Evolutionary conservation across 2,113 vertebrate genomes (phyloP), one percentile per base, ranked within the genome.

Genomic region (Halcyon senegalensis): DNA sequence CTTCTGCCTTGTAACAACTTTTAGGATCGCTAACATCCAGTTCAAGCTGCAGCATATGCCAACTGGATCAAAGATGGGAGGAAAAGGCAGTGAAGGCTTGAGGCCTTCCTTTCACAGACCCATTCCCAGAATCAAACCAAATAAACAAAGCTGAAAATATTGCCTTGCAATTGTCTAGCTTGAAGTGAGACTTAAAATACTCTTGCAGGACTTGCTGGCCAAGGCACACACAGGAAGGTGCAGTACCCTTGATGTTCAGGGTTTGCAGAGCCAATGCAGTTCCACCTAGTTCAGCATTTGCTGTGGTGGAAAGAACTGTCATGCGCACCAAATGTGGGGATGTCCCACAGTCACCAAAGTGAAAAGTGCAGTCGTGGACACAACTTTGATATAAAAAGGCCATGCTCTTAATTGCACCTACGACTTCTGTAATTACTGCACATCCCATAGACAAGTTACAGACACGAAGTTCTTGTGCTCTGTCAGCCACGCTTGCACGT

Each of bases 261-360:
- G 24, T 83, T 88, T 50, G 66, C 20, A 83, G 37, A 62, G 21
- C 4, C 33, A 89, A 6, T 3, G 11, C 28, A 67, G 37, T 48
- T 79, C 18, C 24, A 62, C 9, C 20, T 14, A 43, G 16, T 41
- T 35, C 28, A 48, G 2, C 0, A 0, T 18, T 27, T 35, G 56
- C 44, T 44, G 33, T 33, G 5, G 12, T 37, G 35, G 46, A 86
- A 72, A 79, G 35, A 84, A 51, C 19, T 58, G 43, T 33, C 46
- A 39, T 7, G 37, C 21, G 23, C 4, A 3, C 39, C 10, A 30
- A 86, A 31, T 0, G 0, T 33, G 44, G 48, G n/a, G 51, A 60
- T 11, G 16, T 55, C 64, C 14, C 63, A 74, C 37, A 60, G 39
- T n/a, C 41, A 76, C 5, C 20, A 55, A 70, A 35, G 43, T 24